Evolutionary conservation across 2,113 vertebrate genomes (phyloP), one percentile per base, ranked within the genome.

Genomic region (Plestiodon gilberti): DNA sequence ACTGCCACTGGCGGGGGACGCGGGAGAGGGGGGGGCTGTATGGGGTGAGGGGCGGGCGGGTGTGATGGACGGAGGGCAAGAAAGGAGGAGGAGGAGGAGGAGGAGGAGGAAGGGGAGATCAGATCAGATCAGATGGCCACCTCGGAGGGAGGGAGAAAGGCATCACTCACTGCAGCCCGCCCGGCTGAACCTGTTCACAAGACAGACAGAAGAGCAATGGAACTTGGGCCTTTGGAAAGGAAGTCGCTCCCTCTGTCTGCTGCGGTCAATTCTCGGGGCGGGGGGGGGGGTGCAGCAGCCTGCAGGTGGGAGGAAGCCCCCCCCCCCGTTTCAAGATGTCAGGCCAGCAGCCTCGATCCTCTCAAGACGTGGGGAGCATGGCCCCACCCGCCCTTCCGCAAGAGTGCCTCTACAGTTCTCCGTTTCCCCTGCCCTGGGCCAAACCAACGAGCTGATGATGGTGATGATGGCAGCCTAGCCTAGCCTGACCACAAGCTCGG

Each of bases 1-100:
- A 62, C 55, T 48, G 33, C 77, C 57, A 15, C 55, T 59, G 76
- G 84, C 87, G 80, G 84, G 65, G 75, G 82, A 91, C 91, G 89
- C 85, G n/a, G n/a, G 38, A 87, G n/a, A n/a, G 0, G 18, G 0
- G 78, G 52, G 48, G 25, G 87, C 20, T 85, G 65, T 43, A 6
- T 81, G 61, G 75, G 33, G 64, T n/a, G 38, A 17, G 73, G 15
- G 43, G 59, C 25, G 40, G 43, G 30, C 10, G 4, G 3, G 62
- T n/a, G 25, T 2, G 35, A 35, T 14, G 59, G 35, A 57, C 55
- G 13, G 55, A 57, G 6, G 11, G 55, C 55, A 57, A 17, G 55
- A 57, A 2, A 57, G 55, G 55, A 57, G 55, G 55, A 57, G 13
- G 55, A 14, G 17, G 52, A 55, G 52, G 52, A 55, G 13, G 52